Evolutionary conservation across 2,797 vertebrate species (phyloP).

Genomic region (Pitangus sulphuratus): DNA sequence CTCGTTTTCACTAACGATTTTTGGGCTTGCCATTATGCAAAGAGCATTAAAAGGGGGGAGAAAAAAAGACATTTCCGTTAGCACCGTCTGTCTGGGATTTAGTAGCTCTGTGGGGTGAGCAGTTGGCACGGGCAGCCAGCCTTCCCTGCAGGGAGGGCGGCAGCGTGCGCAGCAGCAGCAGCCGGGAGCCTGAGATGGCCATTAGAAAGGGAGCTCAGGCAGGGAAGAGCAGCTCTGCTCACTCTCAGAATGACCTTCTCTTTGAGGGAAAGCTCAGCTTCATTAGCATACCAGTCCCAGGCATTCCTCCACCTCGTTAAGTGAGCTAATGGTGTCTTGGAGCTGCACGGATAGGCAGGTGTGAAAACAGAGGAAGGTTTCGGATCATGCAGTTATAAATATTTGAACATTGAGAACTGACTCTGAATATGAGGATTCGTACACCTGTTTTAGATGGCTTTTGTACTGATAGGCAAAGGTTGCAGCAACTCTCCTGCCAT

Average conservation of each 20-base stretch:
- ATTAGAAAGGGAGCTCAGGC: constrained; percentile 38
- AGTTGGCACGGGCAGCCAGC: constrained; percentile 45
- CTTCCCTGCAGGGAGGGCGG: constrained; percentile 17
- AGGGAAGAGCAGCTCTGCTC: constrained; percentile 21
- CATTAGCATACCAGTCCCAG: constrained; percentile 44
- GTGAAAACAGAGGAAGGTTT: constrained; percentile 13
- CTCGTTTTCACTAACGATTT: constrained; percentile 71
- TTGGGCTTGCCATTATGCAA: constrained; percentile 68
- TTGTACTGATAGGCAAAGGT: constrained; percentile 37
- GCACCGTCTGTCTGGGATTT: constrained; percentile 67
- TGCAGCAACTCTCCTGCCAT: constrained; percentile 19
- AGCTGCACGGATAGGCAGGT: background rate
- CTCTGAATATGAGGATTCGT: constrained; percentile 4
- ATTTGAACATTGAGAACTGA: constrained; percentile 24
- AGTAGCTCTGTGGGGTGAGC: constrained; percentile 27
- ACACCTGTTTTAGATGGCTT: constrained; percentile 27
- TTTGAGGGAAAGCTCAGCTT: constrained; percentile 40
- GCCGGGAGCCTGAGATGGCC: constrained; percentile 1
- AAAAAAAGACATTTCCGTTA: constrained; percentile 53
- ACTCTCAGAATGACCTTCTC: constrained; percentile 51
- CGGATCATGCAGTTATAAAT: constrained; percentile 42
- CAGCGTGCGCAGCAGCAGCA: constrained; percentile 19
- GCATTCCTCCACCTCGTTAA: constrained; percentile 42
- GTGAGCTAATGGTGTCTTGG: constrained; percentile 33
- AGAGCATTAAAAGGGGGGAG: constrained; percentile 57